Evolutionary conservation across 2,797 vertebrate genomes (phyloP).

Genomic region (Tokudaia muenninki): DNA sequence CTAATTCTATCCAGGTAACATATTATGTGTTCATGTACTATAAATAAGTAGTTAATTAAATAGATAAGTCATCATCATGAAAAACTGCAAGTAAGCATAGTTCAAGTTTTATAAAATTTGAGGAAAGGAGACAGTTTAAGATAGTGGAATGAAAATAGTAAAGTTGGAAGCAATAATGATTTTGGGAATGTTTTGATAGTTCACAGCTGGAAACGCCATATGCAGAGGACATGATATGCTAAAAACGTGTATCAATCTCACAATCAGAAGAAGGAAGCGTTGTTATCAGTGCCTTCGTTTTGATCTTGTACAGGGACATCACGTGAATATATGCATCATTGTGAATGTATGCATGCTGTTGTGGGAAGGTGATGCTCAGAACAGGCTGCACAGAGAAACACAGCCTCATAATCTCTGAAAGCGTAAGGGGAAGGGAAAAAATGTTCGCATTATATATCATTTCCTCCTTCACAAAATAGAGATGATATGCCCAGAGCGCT

Average conservation of each 20-base stretch:
- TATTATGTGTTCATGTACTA: background rate
- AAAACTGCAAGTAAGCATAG: background rate
- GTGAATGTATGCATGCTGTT: background rate
- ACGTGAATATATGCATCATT: background rate
- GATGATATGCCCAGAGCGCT: background rate
- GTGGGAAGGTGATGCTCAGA: background rate
- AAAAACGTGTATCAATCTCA: background rate
- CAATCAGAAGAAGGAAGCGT: background rate
- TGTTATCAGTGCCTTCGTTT: background rate
- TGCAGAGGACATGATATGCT: background rate
- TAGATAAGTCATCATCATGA: conserved; percentile 7
- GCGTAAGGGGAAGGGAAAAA: background rate
- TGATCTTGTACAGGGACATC: background rate
- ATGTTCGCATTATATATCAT: background rate
- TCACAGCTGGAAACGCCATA: background rate
- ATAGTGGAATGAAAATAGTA: background rate
- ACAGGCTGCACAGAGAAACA: background rate
- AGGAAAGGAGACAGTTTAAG: background rate
- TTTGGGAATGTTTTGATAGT: background rate
- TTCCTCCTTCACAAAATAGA: conserved; percentile 31
- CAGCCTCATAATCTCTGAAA: background rate
- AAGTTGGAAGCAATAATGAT: background rate
- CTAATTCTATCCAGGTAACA: background rate
- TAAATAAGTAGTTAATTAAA: conserved; percentile 7
- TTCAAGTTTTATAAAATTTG: conserved; percentile 31